Evolutionary conservation across 2,888 invertebrate species (phyloP).

Genomic region (Nephrotoma appendiculata): DNA sequence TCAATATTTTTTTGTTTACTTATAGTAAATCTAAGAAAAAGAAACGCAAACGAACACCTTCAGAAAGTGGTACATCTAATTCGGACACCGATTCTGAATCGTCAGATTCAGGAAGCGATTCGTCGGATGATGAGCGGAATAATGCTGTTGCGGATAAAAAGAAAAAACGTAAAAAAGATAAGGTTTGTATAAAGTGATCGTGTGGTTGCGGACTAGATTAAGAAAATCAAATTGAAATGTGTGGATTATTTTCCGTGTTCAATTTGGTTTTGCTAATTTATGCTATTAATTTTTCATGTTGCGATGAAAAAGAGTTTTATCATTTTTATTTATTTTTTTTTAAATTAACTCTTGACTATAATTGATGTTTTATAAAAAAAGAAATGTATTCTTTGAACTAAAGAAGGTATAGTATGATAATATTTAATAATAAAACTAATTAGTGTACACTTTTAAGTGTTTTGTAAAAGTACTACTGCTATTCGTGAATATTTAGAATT

Average conservation of each 20-base stretch:
- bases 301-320: not conserved
- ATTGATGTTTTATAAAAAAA: not conserved
- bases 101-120: constrained; percentile 25
- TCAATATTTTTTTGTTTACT: not conserved
- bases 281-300: not conserved
- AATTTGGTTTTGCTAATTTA: not conserved
- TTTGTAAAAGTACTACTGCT: not conserved
- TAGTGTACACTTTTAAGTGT: not conserved
- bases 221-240: not conserved
- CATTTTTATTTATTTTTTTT: not conserved
- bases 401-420: not conserved
- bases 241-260: not conserved
- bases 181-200: constrained; percentile 19
- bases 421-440: not conserved
- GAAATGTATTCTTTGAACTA: not conserved
- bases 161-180: constrained; percentile 29
- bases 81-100: constrained; percentile 31
- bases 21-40: not conserved
- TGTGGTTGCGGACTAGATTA: not conserved
- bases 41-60: not conserved
- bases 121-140: constrained; percentile 30
- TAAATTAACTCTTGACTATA: not conserved
- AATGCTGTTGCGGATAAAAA: constrained; percentile 20
- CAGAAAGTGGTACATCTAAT: not conserved
- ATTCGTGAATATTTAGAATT: not conserved